Percentiles rank a stretch among this genome's conserved stretches.
These are phyloP conservation scores for Microcaecilia unicolor DNA, from an alignment of 2,797 vertebrate species.

Conservation along the genomic window DNA sequence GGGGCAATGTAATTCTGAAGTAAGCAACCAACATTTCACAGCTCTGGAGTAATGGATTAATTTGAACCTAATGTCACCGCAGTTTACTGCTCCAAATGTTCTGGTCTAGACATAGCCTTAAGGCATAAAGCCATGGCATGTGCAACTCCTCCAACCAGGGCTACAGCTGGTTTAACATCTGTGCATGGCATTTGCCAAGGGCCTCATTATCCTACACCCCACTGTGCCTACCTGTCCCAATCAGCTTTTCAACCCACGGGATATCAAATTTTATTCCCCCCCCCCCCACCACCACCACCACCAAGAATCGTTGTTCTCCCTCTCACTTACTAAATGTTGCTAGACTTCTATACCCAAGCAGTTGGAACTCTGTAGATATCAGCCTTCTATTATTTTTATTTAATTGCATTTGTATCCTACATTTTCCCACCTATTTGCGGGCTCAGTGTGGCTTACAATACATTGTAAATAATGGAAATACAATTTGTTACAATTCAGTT, in stretches of 20 bases:
- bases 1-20: constrained; percentile 73
- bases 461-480: no score
- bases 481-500: no score
- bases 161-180: constrained; percentile 78
- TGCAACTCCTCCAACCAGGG: constrained; percentile 59
- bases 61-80: constrained; percentile 73
- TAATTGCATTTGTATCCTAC: no score
- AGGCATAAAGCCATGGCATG: constrained; percentile 62
- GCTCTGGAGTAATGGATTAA: constrained; percentile 77
- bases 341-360: constrained; percentile 64
- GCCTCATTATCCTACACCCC: constrained; percentile 69
- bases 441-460: no score
- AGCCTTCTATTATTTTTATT: no score
- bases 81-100: constrained; percentile 76
- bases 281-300: no score
- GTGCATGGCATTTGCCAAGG: constrained; percentile 76
- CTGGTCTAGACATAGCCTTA: constrained; percentile 72
- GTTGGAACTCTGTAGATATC: constrained; percentile 53
- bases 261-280: constrained; percentile 63
- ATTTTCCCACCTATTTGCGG: no score
- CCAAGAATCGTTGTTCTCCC: constrained; percentile 73
- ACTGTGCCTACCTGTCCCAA: constrained; percentile 80
- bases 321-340: constrained; percentile 74
- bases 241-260: constrained; percentile 71
- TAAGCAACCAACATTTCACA: constrained; percentile 75